Evolutionary conservation across 1,140 invertebrate genomes (phyloP), one percentile per base, ranked within the genome.

Genomic region (Saccostrea glomerata): DNA sequence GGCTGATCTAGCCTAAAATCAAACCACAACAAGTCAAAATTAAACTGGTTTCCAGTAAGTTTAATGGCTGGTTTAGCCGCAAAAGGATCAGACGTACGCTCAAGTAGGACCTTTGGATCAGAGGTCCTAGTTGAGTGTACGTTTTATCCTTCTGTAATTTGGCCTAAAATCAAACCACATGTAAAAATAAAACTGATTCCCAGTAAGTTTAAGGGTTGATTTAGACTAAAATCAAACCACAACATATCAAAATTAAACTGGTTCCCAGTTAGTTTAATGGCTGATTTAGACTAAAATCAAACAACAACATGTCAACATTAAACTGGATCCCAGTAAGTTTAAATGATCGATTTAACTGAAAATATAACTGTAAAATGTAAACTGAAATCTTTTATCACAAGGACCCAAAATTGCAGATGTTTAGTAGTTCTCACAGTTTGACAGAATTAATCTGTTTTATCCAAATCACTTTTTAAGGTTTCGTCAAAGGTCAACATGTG

Each of bases 11-110:
- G n/a, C n/a, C n/a, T n/a, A n/a, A n/a, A n/a, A 54, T 91, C 25
- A 85, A 86, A 36, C 90, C 90, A 47, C 90, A 91, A 17, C 66
- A 85, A 47, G 88, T 90, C 55, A 54, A 17, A 56, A 85, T 90
- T n/a, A 86, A 82, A 55, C 66, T 89, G 13, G 86, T 86, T 63
- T 85, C 88, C 13, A 89, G 88, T 90, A 82, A 89, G 90, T 86
- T 54, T 54, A 1, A n/a, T n/a, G n/a, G n/a, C n/a, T n/a, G n/a
- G 55, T 66, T 36, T 36, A 36, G 30, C n/a, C n/a, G n/a, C n/a
- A n/a, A n/a, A n/a, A n/a, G n/a, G n/a, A n/a, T n/a, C n/a, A n/a
- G n/a, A n/a, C n/a, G n/a, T n/a, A n/a, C n/a, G n/a, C n/a, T n/a
- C n/a, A n/a, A n/a, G n/a, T n/a, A n/a, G n/a, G n/a, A n/a, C n/a